Percentiles rank a stretch among this genome's conserved stretches.
Evolutionary conservation across 1,140 invertebrate species (phyloP).

Genomic region (Patella vulgata): DNA sequence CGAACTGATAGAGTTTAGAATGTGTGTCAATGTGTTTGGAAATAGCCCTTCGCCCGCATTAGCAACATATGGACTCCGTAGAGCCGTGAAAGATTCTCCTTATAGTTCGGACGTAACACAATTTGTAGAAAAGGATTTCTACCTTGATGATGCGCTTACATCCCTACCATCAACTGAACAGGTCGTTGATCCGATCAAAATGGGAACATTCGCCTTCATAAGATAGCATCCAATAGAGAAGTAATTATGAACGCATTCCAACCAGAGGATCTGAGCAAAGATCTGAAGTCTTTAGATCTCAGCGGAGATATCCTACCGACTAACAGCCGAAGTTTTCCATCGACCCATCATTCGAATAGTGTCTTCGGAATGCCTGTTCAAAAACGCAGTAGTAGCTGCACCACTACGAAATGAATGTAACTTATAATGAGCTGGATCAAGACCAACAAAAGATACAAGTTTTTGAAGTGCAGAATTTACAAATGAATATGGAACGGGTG

Average conservation of each 20-base stretch:
- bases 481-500: too few relatives aligned
- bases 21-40: slow-evolving; percentile 38
- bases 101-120: too few relatives aligned
- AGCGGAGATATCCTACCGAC: slow-evolving; percentile 9
- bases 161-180: not conserved
- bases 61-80: slow-evolving; percentile 26
- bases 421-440: too few relatives aligned
- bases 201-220: slow-evolving; percentile 16
- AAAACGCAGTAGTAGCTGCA: too few relatives aligned
- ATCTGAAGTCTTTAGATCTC: slow-evolving; percentile 19
- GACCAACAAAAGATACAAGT: too few relatives aligned
- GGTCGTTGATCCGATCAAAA: not conserved
- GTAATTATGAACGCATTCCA: slow-evolving; percentile 11
- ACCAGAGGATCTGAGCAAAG: slow-evolving; percentile 15
- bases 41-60: slow-evolving; percentile 24
- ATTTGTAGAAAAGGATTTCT: slow-evolving; percentile 29
- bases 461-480: too few relatives aligned
- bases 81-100: slow-evolving; percentile 13
- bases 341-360: too few relatives aligned
- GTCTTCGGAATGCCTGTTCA: too few relatives aligned
- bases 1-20: slow-evolving; percentile 21
- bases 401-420: too few relatives aligned
- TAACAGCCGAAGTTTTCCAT: too few relatives aligned
- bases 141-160: not conserved
- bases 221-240: slow-evolving; percentile 17